A percentile compares a stretch with the other conserved stretches of the same genome.
Evolutionary conservation across 2,113 vertebrate genomes (phyloP).

Genomic region (Meleagris gallopavo): DNA sequence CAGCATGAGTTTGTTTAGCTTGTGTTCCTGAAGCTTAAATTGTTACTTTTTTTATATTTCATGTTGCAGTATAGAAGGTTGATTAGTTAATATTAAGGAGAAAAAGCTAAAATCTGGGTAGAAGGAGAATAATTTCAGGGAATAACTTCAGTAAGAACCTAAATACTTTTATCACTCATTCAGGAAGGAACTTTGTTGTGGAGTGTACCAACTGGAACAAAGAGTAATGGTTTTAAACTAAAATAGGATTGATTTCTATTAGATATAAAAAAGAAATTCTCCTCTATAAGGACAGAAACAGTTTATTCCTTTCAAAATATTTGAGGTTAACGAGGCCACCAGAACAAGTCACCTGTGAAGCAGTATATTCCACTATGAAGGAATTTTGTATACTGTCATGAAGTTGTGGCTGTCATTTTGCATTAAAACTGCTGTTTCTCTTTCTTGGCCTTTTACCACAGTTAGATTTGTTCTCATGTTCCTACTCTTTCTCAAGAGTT

Average conservation of each 20-base stretch:
- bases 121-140: neutral
- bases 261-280: neutral
- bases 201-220: neutral
- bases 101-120: neutral
- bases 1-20: neutral
- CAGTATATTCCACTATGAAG: neutral
- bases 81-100: neutral
- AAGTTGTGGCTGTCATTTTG: neutral
- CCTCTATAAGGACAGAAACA: neutral
- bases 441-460: constrained; percentile 31
- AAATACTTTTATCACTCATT: neutral
- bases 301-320: neutral
- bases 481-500: constrained; percentile 26
- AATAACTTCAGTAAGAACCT: neutral
- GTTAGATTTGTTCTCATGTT: constrained; percentile 37
- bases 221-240: neutral
- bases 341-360: neutral
- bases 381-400: neutral
- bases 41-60: neutral
- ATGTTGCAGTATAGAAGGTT: neutral
- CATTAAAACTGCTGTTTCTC: constrained; percentile 7
- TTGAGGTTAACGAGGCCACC: neutral
- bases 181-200: neutral
- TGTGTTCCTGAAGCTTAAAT: neutral
- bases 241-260: neutral